Base-by-base conservation (phyloP, 2,113 vertebrate genomes). In the Lipotes vexillifer region DNA sequence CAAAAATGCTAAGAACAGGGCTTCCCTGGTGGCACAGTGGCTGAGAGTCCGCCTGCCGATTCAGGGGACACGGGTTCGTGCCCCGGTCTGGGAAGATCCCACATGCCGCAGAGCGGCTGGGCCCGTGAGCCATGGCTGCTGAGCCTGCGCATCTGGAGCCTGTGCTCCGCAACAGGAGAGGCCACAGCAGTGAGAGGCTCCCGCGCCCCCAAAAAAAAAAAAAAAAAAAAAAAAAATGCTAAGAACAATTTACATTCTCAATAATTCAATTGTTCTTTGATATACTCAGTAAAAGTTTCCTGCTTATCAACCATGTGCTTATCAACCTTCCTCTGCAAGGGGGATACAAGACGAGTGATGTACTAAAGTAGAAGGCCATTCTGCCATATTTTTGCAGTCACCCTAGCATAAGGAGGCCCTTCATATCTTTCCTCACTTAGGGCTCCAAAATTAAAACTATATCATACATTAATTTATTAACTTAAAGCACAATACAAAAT, bases 231-330 rank as follows among this genome's bases (percentile, higher is more conserved):
- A 41, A 41, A 44, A 44, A 44, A 95, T 78, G 17, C 31, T 66
- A 59, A 55, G 52, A 75, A 89, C 49, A 88, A 55, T 10, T 80
- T 81, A 57, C 20, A 77, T 81, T 95, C 25, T 86, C 36, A 71
- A 71, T 77, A 83, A 87, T 91, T 97, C 10, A 61, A 6, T 57
- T 80, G 15, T 87, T 87, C 88, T 94, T 90, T 69, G 63, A 90
- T 66, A 87, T 57, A 68, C 31, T 82, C 8, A 29, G 44, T 88
- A 87, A 84, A 72, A 95, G 12, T 74, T 25, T 81, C 55, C n/a
- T 65, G 38, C 92, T 36, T 87, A 23, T 72, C 52, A 65, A n/a
- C 57, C 41, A 27, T 61, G 25, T 44, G 10, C 33, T 18, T n/a
- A n/a, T n/a, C n/a, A n/a, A n/a, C n/a, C n/a, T n/a, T n/a, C n/a